Percentiles rank a stretch among this genome's conserved stretches.
These are phyloP conservation scores for Digitonthophagus gazella DNA, from an alignment of 2,888 invertebrate species.

Conservation along the genomic window DNA sequence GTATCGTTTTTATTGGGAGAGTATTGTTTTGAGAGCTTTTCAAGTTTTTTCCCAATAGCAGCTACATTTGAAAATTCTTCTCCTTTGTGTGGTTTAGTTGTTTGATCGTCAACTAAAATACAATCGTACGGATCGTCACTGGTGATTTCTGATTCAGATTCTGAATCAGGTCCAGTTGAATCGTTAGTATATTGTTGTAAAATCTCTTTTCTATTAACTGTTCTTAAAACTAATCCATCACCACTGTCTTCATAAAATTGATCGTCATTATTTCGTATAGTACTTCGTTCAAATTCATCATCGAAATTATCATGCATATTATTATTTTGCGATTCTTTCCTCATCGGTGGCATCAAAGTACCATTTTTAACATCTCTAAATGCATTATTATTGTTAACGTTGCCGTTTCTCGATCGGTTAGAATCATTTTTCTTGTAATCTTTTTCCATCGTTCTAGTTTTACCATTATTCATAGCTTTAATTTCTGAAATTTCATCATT, in stretches of 20 bases:
- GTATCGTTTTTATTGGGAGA: constrained; percentile 45
- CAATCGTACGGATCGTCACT: constrained; percentile 77
- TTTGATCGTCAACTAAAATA: constrained; percentile 76
- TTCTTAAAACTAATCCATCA: constrained; percentile 68
- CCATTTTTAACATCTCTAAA: constrained; percentile 40
- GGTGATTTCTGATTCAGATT: constrained; percentile 62
- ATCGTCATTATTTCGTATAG: constrained; percentile 51
- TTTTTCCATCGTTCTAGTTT: not conserved
- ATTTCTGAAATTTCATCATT: constrained; percentile 37
- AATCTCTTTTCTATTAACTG: constrained; percentile 71
- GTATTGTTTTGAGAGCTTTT: constrained; percentile 50
- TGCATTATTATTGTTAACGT: constrained; percentile 41
- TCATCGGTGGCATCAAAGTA: constrained; percentile 31
- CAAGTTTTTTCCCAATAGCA: constrained; percentile 50
- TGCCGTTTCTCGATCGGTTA: constrained; percentile 46
- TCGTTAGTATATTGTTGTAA: constrained; percentile 66
- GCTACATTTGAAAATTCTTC: constrained; percentile 52
- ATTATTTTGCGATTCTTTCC: constrained; percentile 29
- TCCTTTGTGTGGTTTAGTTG: constrained; percentile 42
- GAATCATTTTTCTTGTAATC: not conserved
- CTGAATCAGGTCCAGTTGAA: constrained; percentile 61
- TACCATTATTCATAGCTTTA: constrained; percentile 43
- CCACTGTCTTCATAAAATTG: constrained; percentile 67
- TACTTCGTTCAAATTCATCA: constrained; percentile 36
- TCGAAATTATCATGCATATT: constrained; percentile 28